These are phyloP conservation scores for Okapia johnstoni DNA, from an alignment of 2,113 vertebrate species.

Conservation along the genomic window DNA sequence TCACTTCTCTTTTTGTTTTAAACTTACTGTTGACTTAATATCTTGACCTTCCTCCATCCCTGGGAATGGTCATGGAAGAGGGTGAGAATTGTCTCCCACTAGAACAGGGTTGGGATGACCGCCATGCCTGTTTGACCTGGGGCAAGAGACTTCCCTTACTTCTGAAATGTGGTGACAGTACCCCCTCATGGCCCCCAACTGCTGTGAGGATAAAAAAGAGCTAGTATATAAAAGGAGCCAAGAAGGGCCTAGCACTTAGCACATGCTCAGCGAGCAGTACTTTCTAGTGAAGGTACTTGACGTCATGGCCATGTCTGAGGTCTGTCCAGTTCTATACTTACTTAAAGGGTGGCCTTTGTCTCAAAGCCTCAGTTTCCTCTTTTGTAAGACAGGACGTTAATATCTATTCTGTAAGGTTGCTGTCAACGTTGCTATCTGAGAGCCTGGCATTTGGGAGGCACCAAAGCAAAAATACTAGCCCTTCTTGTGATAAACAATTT, in stretches of 20 bases:
- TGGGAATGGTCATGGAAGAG: background rate
- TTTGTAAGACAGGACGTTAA: background rate
- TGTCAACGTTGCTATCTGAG: background rate
- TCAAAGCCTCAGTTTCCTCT: background rate
- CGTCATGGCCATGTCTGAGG: background rate
- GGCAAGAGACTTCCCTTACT: background rate
- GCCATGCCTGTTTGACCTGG: no score
- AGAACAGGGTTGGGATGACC: background rate
- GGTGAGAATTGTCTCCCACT: background rate
- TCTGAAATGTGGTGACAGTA: fast-evolving
- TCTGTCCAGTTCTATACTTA: background rate
- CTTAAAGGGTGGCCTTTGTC: background rate
- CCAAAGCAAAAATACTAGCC: background rate
- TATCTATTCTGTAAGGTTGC: background rate
- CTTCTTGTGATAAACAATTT: background rate
- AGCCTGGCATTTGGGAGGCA: background rate
- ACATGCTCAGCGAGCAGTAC: fast-evolving
- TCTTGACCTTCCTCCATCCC: background rate
- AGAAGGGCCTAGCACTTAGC: background rate
- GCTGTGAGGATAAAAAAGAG: background rate
- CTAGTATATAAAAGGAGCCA: background rate
- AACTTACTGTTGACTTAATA: background rate
- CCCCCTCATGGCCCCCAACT: fast-evolving
- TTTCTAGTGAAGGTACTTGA: fast-evolving
- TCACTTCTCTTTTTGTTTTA: background rate